Evolutionary conservation across 2,888 invertebrate genomes (phyloP), one percentile per base, ranked within the genome.

Genomic region (Drosophila anomelani): DNA sequence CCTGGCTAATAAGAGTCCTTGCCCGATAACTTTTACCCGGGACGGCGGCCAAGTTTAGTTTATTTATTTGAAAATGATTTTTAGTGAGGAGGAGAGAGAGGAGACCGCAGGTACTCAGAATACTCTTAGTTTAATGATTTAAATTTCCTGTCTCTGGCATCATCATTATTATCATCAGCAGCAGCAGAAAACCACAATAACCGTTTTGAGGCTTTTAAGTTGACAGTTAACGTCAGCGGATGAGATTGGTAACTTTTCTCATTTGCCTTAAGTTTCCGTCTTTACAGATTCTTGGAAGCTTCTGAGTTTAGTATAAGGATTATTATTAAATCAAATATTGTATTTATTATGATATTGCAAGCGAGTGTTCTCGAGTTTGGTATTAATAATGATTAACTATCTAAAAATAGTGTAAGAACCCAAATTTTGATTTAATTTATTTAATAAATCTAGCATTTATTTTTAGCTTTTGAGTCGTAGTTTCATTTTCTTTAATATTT

Each of bases 91-190:
- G 9, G 20, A 5, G 26, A 58, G 56, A 26, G 12, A 51, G 34
- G 2, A 29, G 13, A 43, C 77, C 76, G 72, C 86, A 86, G 79
- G 81, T 84, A 84, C 79, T 81, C 74, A 47, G 76, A 79, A 75
- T 81, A 81, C 81, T 84, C 75, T 51, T 78, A 87, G 81, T 85
- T 87, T 81, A 87, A 85, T 84, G 76, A 85, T 81, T 81, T 85
- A 80, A 85, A 77, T 77, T 69, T 43, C n/a, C 38, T 29, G 13
- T 20, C 47, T 47, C 66, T 80, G 75, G 58, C 68, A 73, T 64
- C 84, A 43, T 67, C 66, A 46, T 20, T 49, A 43, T 13, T 38
- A 32, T 64, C 84, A 43, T 67, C 53, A 46, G 12, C 56, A 44
- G 13, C 43, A 32, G 47, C 36, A n/a, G 32, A 32, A 13, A 51